Conservation (phyloP, 92 coral and sea anemone genomes). For the Palythoa caribaeorum region DNA sequence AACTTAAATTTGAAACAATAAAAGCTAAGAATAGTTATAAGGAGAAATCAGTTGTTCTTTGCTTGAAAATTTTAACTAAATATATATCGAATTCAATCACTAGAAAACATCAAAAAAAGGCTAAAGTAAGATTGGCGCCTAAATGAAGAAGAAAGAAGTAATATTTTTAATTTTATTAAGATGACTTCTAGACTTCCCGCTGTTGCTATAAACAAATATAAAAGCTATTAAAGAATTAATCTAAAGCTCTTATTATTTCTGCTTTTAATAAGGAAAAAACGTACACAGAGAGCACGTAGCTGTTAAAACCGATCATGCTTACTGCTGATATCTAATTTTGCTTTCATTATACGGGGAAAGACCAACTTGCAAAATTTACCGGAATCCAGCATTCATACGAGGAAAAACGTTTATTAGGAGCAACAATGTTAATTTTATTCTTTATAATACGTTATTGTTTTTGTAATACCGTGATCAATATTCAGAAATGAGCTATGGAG, state of each 20-base stretch:
- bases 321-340: too few relatives aligned
- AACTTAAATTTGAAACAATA: background rate
- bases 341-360: too few relatives aligned
- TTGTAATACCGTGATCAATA: too few relatives aligned
- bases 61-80: background rate
- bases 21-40: background rate
- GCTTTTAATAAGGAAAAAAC: background rate
- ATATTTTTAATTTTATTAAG: background rate
- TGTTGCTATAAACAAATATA: background rate
- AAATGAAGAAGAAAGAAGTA: background rate
- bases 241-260: background rate
- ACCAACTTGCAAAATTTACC: too few relatives aligned
- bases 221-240: background rate
- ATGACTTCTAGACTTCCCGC: background rate
- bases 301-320: background rate
- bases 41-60: background rate
- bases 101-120: too few relatives aligned
- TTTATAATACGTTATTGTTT: too few relatives aligned
- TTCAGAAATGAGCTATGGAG: too few relatives aligned
- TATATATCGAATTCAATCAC: too few relatives aligned
- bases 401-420: too few relatives aligned
- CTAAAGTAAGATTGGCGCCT: too few relatives aligned
- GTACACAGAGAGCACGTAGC: background rate
- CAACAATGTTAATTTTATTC: too few relatives aligned
- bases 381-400: too few relatives aligned